phyloP scores from a whole-genome alignment of 2,888 invertebrate species.

The Acanthacorydalis orientalis region DNA sequence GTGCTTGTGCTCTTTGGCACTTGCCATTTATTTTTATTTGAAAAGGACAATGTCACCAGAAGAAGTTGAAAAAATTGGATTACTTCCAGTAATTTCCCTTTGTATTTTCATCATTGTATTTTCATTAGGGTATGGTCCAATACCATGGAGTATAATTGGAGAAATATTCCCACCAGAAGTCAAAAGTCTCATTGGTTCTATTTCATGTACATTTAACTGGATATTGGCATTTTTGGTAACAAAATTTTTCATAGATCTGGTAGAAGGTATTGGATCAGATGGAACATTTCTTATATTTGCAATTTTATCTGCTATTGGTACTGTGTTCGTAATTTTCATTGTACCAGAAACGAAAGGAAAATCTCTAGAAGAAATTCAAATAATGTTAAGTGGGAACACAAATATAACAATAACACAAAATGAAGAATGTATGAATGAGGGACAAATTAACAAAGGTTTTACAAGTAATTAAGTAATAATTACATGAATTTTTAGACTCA shows the following conservation, averaged over 20 bases:
- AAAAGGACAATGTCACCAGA: conserved; percentile 23
- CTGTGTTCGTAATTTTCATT: conserved; percentile 47
- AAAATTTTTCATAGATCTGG: conserved; percentile 47
- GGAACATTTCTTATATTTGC: conserved; percentile 63
- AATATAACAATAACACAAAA: neutral
- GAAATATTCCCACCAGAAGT: conserved; percentile 69
- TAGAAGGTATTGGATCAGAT: conserved; percentile 35
- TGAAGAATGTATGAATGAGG: too few relatives aligned
- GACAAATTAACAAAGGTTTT: too few relatives aligned
- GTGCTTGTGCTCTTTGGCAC: conserved; percentile 47
- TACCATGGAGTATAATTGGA: conserved; percentile 74
- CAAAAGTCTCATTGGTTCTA: conserved; percentile 57
- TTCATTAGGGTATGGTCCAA: conserved; percentile 72
- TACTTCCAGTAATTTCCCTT: conserved; percentile 58
- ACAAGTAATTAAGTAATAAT: too few relatives aligned
- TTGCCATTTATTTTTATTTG: conserved; percentile 53
- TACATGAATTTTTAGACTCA: too few relatives aligned
- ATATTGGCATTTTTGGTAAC: conserved; percentile 64
- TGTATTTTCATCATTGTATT: conserved; percentile 66
- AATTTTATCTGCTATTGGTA: conserved; percentile 43
- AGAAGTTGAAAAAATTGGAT: conserved; percentile 38
- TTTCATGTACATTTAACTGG: conserved; percentile 73
- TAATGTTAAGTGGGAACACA: conserved; percentile 24
- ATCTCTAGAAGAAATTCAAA: conserved; percentile 47
- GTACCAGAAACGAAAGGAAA: conserved; percentile 56